Conservation (phyloP, 2,113 vertebrate genomes). For the Psittacula cyanocephala region DNA sequence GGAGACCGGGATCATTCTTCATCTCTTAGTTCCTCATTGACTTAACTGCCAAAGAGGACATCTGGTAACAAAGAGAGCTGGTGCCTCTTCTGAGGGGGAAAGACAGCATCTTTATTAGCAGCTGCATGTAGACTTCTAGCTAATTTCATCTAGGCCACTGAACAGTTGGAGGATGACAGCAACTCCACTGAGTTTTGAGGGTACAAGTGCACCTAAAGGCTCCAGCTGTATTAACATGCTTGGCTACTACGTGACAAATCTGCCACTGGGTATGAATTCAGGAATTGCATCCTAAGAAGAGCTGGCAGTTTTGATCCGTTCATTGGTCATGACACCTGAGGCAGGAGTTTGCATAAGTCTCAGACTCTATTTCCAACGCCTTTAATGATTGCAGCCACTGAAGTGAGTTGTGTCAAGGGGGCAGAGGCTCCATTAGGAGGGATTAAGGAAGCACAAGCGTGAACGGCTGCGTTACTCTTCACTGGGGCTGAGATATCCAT, state of each 20-base stretch:
- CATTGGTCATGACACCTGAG: constrained; percentile 64
- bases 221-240: constrained; percentile 63
- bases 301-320: constrained; percentile 66
- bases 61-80: constrained; percentile 12
- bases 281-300: constrained; percentile 58
- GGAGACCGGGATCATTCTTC: not conserved
- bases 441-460: constrained; percentile 41
- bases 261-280: constrained; percentile 54
- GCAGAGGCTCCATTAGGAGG: constrained; percentile 9
- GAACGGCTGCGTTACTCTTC: constrained; percentile 18
- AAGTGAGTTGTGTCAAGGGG: constrained; percentile 16
- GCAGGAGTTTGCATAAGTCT: constrained; percentile 57
- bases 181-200: constrained; percentile 53
- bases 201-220: constrained; percentile 59
- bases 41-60: constrained; percentile 2
- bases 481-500: not conserved
- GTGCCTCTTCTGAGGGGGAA: not conserved
- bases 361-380: constrained; percentile 36
- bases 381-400: constrained; percentile 55
- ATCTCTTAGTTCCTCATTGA: constrained; percentile 7
- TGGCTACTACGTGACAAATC: constrained; percentile 59
- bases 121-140: constrained; percentile 14
- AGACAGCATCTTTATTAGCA: constrained; percentile 29
- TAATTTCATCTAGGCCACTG: constrained; percentile 54
- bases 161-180: constrained; percentile 61